These are phyloP conservation scores for Chrysaora quinquecirrha DNA, from an alignment of 30 jellyfish, hydroid and myxozoan genomes.

Conservation along the genomic window DNA sequence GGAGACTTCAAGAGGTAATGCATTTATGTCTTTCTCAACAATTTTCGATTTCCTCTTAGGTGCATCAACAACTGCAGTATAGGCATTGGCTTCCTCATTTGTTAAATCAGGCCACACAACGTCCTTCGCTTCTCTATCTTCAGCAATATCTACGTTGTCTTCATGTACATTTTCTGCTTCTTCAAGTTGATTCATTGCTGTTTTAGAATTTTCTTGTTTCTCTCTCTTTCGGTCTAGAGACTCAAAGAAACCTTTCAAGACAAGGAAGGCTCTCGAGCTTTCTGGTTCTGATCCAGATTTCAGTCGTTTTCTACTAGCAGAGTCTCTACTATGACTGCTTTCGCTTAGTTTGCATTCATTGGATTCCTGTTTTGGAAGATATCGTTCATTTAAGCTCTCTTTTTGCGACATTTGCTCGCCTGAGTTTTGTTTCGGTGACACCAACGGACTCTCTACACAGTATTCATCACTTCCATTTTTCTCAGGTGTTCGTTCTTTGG, in stretches of 20 bases:
- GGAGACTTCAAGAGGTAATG: no score
- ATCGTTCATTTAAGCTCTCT: conserved; percentile 13
- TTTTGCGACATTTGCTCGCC: no score
- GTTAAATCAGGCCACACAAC: no score
- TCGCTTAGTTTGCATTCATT: conserved; percentile 63
- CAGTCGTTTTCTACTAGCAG: conserved; percentile 31
- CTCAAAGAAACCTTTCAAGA: conserved; percentile 58
- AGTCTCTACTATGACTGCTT: conserved; percentile 58
- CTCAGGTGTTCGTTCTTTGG: no score
- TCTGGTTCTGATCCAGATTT: conserved; percentile 55
- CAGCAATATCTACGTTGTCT: not conserved
- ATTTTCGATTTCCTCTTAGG: no score
- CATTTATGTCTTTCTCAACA: no score
- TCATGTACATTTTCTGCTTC: not conserved
- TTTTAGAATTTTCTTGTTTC: not conserved
- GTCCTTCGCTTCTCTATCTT: no score
- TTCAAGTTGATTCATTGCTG: not conserved
- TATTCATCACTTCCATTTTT: no score
- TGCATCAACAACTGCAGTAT: no score
- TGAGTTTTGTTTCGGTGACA: conserved; percentile 48
- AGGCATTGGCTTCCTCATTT: no score
- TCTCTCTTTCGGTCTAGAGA: conserved; percentile 48
- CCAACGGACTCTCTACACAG: not conserved
- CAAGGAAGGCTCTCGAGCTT: conserved; percentile 45
- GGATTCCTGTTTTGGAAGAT: conserved; percentile 12